Conservation (phyloP, 1,140 invertebrate species). For the Schmidtea mediterranea region DNA sequence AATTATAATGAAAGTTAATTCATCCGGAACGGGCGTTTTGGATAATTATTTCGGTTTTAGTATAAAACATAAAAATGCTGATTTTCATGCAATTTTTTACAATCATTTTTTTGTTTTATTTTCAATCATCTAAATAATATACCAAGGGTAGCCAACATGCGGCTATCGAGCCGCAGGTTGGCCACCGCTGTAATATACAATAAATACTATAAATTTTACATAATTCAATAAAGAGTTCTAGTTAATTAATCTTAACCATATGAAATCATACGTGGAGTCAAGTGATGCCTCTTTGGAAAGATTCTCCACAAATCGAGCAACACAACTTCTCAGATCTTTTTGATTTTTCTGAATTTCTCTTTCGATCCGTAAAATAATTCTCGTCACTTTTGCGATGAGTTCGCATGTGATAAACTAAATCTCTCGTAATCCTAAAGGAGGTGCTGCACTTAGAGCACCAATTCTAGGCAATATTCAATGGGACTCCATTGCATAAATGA, state of each 20-base stretch:
- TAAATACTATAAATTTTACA: no score
- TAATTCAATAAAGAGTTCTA: not conserved
- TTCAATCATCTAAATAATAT: no score
- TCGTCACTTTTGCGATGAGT: slow-evolving; percentile 23
- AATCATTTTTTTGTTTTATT: no score
- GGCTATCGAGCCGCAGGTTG: no score
- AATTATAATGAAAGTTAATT: no score
- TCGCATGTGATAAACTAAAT: slow-evolving; percentile 87
- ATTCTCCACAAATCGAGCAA: slow-evolving; percentile 77
- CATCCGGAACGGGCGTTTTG: no score
- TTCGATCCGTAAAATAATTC: slow-evolving; percentile 14
- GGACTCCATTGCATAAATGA: slow-evolving; percentile 10
- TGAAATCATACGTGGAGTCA: slow-evolving; percentile 76
- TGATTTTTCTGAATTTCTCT: slow-evolving; percentile 7
- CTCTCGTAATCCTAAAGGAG: slow-evolving; percentile 83
- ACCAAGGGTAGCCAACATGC: no score
- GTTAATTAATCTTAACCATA: slow-evolving; percentile 27
- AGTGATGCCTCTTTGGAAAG: slow-evolving; percentile 70
- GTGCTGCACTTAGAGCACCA: slow-evolving; percentile 90
- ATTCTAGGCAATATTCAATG: slow-evolving; percentile 61
- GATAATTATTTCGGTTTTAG: no score
- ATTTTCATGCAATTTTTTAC: no score
- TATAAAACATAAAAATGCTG: no score
- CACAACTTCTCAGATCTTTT: slow-evolving; percentile 34
- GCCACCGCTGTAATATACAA: no score